Evolutionary conservation across 2,797 vertebrate species (phyloP).

Genomic region (Cyclura pinguis): DNA sequence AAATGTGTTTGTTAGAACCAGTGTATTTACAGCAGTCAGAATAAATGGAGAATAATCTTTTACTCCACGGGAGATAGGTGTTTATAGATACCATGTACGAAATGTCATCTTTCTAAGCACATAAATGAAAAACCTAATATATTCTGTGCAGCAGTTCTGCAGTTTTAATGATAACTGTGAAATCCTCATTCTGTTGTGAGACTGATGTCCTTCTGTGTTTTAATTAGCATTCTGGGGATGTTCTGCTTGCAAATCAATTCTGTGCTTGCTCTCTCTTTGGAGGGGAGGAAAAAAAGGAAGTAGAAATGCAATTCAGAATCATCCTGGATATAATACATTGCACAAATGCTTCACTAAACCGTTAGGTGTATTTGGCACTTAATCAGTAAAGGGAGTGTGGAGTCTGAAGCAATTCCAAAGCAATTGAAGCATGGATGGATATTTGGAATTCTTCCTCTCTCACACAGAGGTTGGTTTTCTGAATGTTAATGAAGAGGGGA

Average conservation of each 20-base stretch:
- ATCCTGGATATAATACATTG: background rate
- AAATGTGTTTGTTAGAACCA: background rate
- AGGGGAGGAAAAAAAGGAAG: background rate
- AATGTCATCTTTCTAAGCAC: background rate
- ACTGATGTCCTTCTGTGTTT: background rate
- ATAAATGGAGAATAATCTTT: background rate
- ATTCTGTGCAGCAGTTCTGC: background rate
- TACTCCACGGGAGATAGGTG: background rate
- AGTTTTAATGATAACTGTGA: background rate
- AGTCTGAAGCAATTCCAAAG: constrained; percentile 5
- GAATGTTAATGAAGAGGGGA: constrained; percentile 10
- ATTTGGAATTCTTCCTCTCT: constrained; percentile 2
- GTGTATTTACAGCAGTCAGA: constrained; percentile 13
- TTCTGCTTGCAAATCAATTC: constrained; percentile 40
- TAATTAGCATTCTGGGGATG: constrained; percentile 37
- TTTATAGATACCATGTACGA: background rate
- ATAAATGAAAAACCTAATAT: background rate
- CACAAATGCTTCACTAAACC: background rate
- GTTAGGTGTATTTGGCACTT: background rate
- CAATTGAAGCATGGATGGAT: constrained; percentile 1
- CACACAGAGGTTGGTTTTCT: background rate
- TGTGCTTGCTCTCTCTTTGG: constrained; percentile 38
- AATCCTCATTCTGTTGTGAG: constrained; percentile 10
- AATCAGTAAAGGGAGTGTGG: background rate
- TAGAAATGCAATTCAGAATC: background rate